Base-by-base conservation (phyloP, 2,113 vertebrate species). In the Halcyon malimbica region DNA sequence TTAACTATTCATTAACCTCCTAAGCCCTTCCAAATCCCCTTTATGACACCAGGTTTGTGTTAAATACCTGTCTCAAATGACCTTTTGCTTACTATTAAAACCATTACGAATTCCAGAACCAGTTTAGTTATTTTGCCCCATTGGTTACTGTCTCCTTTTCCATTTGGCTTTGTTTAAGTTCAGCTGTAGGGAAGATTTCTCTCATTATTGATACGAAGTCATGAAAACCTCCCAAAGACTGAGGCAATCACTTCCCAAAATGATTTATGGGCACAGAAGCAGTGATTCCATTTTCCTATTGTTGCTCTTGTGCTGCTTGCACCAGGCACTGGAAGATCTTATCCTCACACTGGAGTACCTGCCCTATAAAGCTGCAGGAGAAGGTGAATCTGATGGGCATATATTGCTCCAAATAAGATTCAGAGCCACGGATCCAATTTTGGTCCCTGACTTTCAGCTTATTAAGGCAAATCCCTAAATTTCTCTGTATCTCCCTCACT, bases 1-100 rank as follows among this genome's bases (percentile, higher is more conserved):
- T 86, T 89, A 89, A 62, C 65, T 92, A 59, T 53, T 93, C 62
- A 93, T 94, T 93, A 82, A 77, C 76, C 37, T 80, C 69, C 69
- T 35, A 91, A 94, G 46, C 44, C 50, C 46, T 91, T 87, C 50
- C 65, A 93, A 82, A 71, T 60, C 48, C 51, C 26, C 44, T 90
- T 75, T 92, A 62, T 78, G 86, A 81, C 16, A 11, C 48, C 33
- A 57, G 25, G 21, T 79, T 84, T 70, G 46, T 80, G 76, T 64
- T 82, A 42, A 90, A 31, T 59, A 2, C 56, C 67, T 79, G 35
- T 48, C 60, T 84, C 65, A 41, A 73, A 37, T 41, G 68, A 81
- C 25, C 13, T 82, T 68, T 81, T 14, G 10, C 73, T 82, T 81
- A 35, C 48, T 68, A 6, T 24, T 68, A 73, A 75, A 87, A 11